A percentile compares a stretch with the other conserved stretches of the same genome.
phyloP scores from a whole-genome alignment of 1,140 invertebrate genomes.

The Heliconius hermathena region DNA sequence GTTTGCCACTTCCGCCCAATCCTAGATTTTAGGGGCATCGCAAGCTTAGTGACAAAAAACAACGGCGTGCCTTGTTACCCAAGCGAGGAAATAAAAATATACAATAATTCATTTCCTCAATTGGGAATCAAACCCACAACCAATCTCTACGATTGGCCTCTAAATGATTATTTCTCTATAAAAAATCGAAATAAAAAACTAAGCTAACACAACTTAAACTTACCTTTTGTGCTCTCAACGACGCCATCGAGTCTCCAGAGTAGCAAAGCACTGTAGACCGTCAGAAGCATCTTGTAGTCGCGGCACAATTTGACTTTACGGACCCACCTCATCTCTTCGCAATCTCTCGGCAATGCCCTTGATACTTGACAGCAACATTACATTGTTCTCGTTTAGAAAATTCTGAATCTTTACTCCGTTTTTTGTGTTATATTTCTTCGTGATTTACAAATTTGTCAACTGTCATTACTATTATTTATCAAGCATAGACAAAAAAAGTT shows the following conservation, averaged over 20 bases:
- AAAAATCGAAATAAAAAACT: neutral
- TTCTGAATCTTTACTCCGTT: neutral
- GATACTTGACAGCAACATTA: slow-evolving; percentile 58
- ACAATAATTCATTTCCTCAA: too few species aligned
- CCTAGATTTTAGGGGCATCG: too few species aligned
- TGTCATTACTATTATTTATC: slow-evolving; percentile 13
- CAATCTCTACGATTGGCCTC: too few species aligned
- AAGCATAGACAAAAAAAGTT: neutral
- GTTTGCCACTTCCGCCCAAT: too few species aligned
- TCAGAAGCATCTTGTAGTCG: slow-evolving; percentile 66
- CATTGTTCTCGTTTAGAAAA: slow-evolving; percentile 38
- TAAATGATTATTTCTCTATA: neutral
- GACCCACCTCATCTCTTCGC: slow-evolving; percentile 55
- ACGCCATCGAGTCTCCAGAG: slow-evolving; percentile 70
- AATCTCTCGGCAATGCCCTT: slow-evolving; percentile 56
- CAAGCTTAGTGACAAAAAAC: too few species aligned
- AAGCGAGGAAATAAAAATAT: too few species aligned
- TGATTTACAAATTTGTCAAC: neutral
- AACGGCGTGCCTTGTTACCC: too few species aligned
- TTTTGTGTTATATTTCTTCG: neutral
- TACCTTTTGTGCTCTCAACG: slow-evolving; percentile 75
- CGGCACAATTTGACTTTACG: slow-evolving; percentile 56
- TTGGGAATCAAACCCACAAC: too few species aligned
- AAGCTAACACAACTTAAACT: slow-evolving; percentile 14
- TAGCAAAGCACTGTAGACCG: slow-evolving; percentile 61